A percentile compares a stretch with the other conserved stretches of the same genome.
Conservation (phyloP, 37 sponge, comb jelly and placozoan species). For the Cliona cf. orientalis region DNA sequence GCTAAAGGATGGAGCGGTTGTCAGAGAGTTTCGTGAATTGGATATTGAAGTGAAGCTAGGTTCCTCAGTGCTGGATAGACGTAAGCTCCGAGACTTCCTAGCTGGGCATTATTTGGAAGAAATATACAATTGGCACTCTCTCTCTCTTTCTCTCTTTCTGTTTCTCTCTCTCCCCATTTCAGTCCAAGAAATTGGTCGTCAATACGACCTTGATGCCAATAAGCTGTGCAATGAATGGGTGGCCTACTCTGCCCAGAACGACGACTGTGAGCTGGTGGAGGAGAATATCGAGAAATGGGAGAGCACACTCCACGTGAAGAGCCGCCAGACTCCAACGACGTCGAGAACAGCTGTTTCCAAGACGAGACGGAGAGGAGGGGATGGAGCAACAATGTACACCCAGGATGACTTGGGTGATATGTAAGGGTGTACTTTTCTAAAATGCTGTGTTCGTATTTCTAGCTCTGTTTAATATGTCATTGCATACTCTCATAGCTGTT, state of each 20-base stretch:
- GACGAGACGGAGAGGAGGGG: not conserved
- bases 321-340: not conserved
- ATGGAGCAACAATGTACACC: not conserved
- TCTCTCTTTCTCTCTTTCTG: not conserved
- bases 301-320: not conserved
- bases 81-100: conserved; percentile 8
- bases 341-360: not conserved
- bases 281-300: conserved; percentile 24
- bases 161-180: not conserved
- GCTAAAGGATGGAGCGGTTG: conserved; percentile 1
- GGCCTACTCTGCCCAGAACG: not conserved
- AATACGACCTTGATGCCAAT: not conserved
- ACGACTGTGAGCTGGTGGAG: conserved; percentile 18
- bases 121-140: no score
- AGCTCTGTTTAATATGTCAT: not conserved
- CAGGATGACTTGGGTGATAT: not conserved
- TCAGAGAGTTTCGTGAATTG: conserved; percentile 15
- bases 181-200: conserved; percentile 12
- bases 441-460: no score
- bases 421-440: no score
- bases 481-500: not conserved
- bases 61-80: conserved; percentile 1
- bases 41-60: conserved; percentile 9
- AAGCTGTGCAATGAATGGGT: not conserved
- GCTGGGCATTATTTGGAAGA: conserved; percentile 1